Base-by-base conservation (phyloP, 2,113 vertebrate genomes). In the Hiodon tergisus region DNA sequence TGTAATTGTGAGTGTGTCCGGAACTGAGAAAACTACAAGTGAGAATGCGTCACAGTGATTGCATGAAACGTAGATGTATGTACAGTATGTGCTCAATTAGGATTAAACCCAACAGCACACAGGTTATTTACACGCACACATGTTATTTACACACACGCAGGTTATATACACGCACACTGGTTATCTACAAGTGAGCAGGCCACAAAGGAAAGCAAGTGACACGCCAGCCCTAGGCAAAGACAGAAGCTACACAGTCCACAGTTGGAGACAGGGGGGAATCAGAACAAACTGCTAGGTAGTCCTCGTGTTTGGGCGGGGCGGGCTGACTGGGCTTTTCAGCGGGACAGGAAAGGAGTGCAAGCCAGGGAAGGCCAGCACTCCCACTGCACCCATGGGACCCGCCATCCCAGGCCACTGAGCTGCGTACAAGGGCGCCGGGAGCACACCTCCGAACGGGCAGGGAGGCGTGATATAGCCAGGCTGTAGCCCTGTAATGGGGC, bases 391-490 rank as follows among this genome's bases (percentile, higher is more conserved):
- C 0, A 83, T 77, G 3, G 83, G 84, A 75, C 84, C 84, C n/a
- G 85, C 84, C 75, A 84, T 65, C 46, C 87, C 84, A 0, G 88
- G 77, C 94, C 95, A 96, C 65, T 83, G 90, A 67, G 84, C 81
- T 14, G 89, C 83, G n/a, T 91, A 93, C 69, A 87, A n/a, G 0
- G 94, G 83, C 1, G 82, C 58, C 0, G 91, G 89, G 78, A 91
- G 82, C 69, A 89, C 83, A 17, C 90, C 87, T 71, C 90, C 73
- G 3, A 89, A 93, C 51, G 78, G 92, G 78, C 89, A 88, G 0
- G 89, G 79, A n/a, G 93, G 88, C 77, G 87, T 83, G 73, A 82
- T 62, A 46, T 81, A 92, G 3, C 92, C 86, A 0, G 86, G 77
- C 78, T 86, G 82, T 5, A 88, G 47, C 77, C 85, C 78, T 2